Conservation (phyloP, 1,140 invertebrate genomes). For the Orchestia grillus region DNA sequence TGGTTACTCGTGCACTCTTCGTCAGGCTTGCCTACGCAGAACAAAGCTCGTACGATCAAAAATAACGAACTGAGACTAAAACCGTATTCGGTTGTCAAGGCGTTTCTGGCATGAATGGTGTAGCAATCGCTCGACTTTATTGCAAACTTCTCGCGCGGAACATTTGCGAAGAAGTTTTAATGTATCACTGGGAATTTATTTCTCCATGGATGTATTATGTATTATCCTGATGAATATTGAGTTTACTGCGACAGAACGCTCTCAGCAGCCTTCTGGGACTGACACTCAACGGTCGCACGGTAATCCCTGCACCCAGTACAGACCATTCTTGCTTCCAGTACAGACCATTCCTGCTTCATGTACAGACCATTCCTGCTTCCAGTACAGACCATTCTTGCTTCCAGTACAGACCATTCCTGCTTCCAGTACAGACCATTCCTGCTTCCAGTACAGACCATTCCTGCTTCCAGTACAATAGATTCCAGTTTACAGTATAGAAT, state of each 20-base stretch:
- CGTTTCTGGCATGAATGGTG: neutral
- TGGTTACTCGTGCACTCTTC: neutral
- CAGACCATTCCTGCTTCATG: too few species aligned
- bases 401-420: neutral
- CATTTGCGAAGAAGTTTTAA: neutral
- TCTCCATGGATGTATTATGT: too few species aligned
- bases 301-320: neutral
- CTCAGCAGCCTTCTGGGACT: neutral
- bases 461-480: too few species aligned
- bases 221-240: neutral
- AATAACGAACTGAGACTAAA: neutral
- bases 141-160: neutral
- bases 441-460: neutral
- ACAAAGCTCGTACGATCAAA: neutral
- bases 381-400: neutral
- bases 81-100: neutral
- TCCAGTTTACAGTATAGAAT: too few species aligned
- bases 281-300: neutral
- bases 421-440: neutral
- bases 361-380: neutral
- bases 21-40: too few species aligned
- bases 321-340: too few species aligned
- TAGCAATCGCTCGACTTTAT: neutral
- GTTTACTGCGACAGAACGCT: neutral
- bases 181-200: neutral